These are phyloP conservation scores for Halichoerus grypus DNA, from an alignment of 2,113 vertebrate genomes.

Conservation along the genomic window DNA sequence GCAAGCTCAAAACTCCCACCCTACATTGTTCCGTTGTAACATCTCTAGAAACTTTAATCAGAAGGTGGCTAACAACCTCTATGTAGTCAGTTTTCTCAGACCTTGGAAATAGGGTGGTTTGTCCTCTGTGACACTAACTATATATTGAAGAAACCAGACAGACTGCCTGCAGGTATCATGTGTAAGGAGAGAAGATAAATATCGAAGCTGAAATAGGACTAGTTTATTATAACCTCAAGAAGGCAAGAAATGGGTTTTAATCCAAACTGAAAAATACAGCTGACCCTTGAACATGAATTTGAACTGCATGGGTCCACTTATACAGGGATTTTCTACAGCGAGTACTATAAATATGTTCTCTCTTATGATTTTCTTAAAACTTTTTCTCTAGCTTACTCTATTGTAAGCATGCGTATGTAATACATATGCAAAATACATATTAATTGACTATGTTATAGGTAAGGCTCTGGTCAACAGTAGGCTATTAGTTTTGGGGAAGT, in stretches of 20 bases:
- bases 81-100: neutral
- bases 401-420: neutral
- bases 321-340: neutral
- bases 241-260: neutral
- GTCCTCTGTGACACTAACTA: neutral
- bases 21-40: constrained; percentile 19
- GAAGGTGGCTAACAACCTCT: neutral
- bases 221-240: neutral
- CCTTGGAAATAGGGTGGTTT: neutral
- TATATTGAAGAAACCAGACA: neutral
- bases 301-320: neutral
- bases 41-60: constrained; percentile 30
- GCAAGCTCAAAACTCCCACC: neutral
- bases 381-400: neutral
- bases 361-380: neutral
- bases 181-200: neutral
- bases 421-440: neutral
- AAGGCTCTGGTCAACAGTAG: neutral
- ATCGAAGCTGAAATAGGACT: neutral
- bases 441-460: neutral
- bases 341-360: neutral
- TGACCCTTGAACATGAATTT: neutral
- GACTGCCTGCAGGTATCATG: neutral
- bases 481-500: neutral
- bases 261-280: neutral